Conservation (phyloP, 2,113 vertebrate species). For the Murina feae region DNA sequence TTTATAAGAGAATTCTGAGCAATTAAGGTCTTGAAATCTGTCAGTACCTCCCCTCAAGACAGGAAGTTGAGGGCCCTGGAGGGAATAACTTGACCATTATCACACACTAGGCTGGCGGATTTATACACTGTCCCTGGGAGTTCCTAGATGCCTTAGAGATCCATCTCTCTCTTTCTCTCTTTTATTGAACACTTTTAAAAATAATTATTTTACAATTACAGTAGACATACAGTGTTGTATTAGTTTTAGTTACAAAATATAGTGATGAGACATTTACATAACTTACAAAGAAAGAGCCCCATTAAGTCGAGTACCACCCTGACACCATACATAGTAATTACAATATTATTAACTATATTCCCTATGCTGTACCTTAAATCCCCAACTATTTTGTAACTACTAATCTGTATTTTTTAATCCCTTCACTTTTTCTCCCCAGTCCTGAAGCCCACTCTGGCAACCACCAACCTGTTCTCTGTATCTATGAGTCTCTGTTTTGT, state of each 20-base stretch:
- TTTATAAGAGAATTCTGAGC: background rate
- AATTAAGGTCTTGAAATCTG: background rate
- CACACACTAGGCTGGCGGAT: background rate
- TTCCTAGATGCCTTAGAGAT: background rate
- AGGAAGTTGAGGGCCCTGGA: background rate
- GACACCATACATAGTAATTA: background rate
- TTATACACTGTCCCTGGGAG: background rate
- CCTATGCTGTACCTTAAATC: background rate
- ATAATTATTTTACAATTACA: background rate
- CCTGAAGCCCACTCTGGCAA: background rate
- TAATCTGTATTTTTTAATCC: background rate
- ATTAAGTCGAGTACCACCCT: background rate
- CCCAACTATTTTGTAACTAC: background rate
- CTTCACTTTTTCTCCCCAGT: background rate
- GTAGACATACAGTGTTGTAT: background rate
- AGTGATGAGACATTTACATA: background rate
- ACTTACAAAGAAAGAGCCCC: background rate
- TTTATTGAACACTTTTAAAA: background rate
- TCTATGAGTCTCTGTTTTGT: background rate
- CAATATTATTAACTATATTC: background rate
- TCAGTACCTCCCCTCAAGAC: background rate
- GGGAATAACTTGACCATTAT: background rate
- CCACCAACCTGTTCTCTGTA: background rate
- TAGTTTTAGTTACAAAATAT: background rate
- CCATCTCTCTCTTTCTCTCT: background rate